A percentile compares a stretch with the other conserved stretches of the same genome.
phyloP scores from a whole-genome alignment of 2,888 invertebrate genomes.

The Mythimna loreyi region DNA sequence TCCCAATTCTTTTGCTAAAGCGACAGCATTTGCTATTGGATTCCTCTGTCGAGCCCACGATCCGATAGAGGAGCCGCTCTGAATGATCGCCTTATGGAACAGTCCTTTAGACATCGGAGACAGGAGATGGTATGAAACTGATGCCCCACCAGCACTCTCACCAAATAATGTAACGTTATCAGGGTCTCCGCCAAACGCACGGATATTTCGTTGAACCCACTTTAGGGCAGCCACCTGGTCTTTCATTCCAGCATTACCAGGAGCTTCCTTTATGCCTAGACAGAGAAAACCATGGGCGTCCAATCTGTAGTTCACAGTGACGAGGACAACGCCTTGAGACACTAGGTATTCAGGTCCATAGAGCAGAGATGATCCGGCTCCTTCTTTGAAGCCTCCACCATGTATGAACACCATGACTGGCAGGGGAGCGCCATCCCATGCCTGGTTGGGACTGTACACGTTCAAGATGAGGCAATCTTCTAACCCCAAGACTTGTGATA shows the following conservation, averaged over 20 bases:
- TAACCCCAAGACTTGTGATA: slow-evolving; percentile 4
- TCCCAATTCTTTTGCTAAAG: slow-evolving; percentile 27
- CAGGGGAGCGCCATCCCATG: slow-evolving; percentile 20
- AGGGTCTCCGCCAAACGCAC: slow-evolving; percentile 71
- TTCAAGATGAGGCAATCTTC: slow-evolving; percentile 64
- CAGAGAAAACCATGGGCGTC: slow-evolving; percentile 69
- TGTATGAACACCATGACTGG: slow-evolving; percentile 70
- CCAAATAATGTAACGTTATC: slow-evolving; percentile 72
- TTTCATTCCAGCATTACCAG: slow-evolving; percentile 72
- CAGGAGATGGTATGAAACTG: slow-evolving; percentile 67
- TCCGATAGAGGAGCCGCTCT: slow-evolving; percentile 69
- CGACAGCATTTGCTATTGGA: slow-evolving; percentile 11
- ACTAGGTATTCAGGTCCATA: slow-evolving; percentile 43
- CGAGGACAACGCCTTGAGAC: slow-evolving; percentile 24
- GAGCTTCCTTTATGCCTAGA: slow-evolving; percentile 69
- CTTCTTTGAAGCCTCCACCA: slow-evolving; percentile 67
- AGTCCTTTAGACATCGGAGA: slow-evolving; percentile 68
- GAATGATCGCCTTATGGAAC: slow-evolving; percentile 69
- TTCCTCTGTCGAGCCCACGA: slow-evolving; percentile 63
- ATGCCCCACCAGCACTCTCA: slow-evolving; percentile 70
- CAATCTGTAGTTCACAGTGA: slow-evolving; percentile 69
- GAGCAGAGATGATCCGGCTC: slow-evolving; percentile 35
- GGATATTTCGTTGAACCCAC: slow-evolving; percentile 70
- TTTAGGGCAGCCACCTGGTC: slow-evolving; percentile 71
- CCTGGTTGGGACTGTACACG: slow-evolving; percentile 56